Evolutionary conservation across 2,113 vertebrate genomes (phyloP), one percentile per base, ranked within the genome.

Genomic region (Crotalus viridis): DNA sequence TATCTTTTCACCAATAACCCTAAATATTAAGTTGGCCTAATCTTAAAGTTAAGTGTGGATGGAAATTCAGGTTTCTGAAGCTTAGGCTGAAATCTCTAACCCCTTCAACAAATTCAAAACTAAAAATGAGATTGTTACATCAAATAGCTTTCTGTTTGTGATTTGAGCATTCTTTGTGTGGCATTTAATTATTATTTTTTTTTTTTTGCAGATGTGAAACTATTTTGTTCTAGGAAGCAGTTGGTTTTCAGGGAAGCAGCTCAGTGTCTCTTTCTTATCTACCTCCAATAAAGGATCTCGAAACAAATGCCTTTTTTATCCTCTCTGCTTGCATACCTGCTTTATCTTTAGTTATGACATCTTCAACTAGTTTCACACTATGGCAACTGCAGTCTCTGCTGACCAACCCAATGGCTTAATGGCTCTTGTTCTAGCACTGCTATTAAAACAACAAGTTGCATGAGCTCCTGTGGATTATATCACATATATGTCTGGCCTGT

Each of bases 401-500:
- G 33, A 21, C 22, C n/a, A 81, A 43, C 39, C 51, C 22, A 64
- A 22, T 64, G 10, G 15, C 10, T 9, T 46, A 85, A 33, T 4
- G 33, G 28, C 28, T 52, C 8, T 56, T 10, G 21, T 81, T 48
- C 89, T 22, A 39, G 28, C 19, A 89, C 21, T 61, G 19, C 55
- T 85, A 5, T 22, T 90, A 22, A 2, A 43, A 61, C 33, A 85
- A 46, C 5, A 33, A 26, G n/a, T 52, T 7, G 9, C 6, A 6
- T 22, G 19, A 48, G 21, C 28, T 56, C 51, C 22, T 46, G 1
- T 57, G 39, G 10, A 59, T 4, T n/a, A 4, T 52, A 10, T 24
- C 19, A 15, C 43, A 56, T 1, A 2, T 51, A 33, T 54, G n/a
- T 3, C 94, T 87, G 94, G 94, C 74, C 91, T 94, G 91, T 90